Base-by-base conservation (phyloP, 2,113 vertebrate species). In the Rhinopithecus roxellana region DNA sequence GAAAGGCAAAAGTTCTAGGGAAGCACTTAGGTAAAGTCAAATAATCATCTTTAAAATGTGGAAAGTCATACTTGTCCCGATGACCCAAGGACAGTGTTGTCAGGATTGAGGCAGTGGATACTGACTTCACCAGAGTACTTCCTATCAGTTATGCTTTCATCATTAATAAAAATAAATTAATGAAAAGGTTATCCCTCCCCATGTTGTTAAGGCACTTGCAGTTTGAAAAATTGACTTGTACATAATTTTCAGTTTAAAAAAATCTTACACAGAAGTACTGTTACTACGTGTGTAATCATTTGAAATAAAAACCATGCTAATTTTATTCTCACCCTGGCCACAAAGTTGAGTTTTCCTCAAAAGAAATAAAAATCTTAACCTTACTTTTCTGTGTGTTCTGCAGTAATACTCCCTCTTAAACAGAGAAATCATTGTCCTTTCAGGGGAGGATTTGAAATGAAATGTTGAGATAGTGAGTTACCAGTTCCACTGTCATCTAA, bases 191-290 rank as follows among this genome's bases (percentile, higher is more conserved):
- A 35, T 74, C 67, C 83, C 14, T 11, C 59, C 20, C 18, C 1
- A 57, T 92, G 38, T 57, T 69, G 9, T 77, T 82, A 61, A 70
- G 48, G 84, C 59, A 38, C 22, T 38, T 92, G 22, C 23, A 77
- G 20, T 92, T 70, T 96, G 30, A 8, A 92, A n/a, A 25, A 59
- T 84, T 80, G 57, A 75, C 17, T 89, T 93, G 25, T 69, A 75
- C 17, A 83, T 85, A 74, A 74, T 77, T 97, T 90, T 84, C 35
- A 70, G 6, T 94, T 97, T 27, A 67, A 82, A 85, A 86, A 50
- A 22, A 20, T 30, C 10, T 43, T 77, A 87, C 23, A 16, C 85
- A 59, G n/a, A 83, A 85, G 17, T 72, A 43, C 18, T 55, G 18
- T n/a, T 57, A 25, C 38, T 90, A n/a, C 32, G 25, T 64, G 2